These are phyloP conservation scores for Clivina fossor DNA, from an alignment of 2,888 invertebrate genomes.

Conservation along the genomic window DNA sequence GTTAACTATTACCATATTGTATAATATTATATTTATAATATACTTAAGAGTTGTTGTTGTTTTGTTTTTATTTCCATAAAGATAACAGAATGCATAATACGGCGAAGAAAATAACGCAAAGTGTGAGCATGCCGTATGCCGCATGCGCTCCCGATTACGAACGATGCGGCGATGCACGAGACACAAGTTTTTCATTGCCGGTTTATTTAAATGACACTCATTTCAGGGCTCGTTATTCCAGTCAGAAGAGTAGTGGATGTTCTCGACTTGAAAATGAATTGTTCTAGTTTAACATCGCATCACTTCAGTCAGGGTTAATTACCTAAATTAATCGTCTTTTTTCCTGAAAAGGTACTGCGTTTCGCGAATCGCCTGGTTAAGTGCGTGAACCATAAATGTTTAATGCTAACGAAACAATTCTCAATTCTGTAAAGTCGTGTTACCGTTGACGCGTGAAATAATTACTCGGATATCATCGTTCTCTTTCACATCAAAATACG, in stretches of 20 bases:
- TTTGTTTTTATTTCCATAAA: no score
- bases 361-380: constrained; percentile 21
- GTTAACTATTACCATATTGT: no score
- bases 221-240: constrained; percentile 48
- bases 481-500: not conserved
- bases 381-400: constrained; percentile 25
- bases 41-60: no score
- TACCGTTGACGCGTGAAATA: no score
- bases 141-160: constrained; percentile 11
- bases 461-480: not conserved
- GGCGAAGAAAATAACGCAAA: no score
- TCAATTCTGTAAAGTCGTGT: not conserved
- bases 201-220: constrained; percentile 49
- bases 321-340: constrained; percentile 50
- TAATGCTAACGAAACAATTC: constrained; percentile 22
- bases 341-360: constrained; percentile 17
- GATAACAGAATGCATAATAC: no score
- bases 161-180: constrained; percentile 27
- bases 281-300: constrained; percentile 48
- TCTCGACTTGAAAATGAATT: constrained; percentile 45
- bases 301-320: constrained; percentile 49
- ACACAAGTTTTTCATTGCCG: constrained; percentile 42
- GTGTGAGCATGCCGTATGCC: no score
- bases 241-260: constrained; percentile 27
- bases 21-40: no score